phyloP scores from a whole-genome alignment of 2,797 vertebrate species.

The Acanthurus lineatus region DNA sequence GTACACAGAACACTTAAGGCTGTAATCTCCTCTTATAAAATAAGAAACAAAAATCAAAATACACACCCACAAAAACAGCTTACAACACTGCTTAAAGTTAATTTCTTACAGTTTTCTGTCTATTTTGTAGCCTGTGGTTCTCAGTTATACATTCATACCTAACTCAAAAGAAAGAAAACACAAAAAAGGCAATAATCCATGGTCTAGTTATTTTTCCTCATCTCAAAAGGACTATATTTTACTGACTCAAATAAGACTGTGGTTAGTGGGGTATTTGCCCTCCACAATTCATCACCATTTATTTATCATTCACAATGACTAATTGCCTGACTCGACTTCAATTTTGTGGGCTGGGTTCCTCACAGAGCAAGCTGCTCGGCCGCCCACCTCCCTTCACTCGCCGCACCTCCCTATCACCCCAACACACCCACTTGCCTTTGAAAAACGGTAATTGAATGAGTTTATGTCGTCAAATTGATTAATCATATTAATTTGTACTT shows the following conservation, averaged over 20 bases:
- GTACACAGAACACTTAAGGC: not conserved
- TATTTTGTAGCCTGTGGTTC: not conserved
- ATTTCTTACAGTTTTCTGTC: not conserved
- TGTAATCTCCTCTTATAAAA: not conserved
- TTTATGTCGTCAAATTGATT: conserved; percentile 98
- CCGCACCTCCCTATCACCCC: conserved; percentile 84
- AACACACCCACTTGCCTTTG: conserved; percentile 92
- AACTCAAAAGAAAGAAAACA: not conserved
- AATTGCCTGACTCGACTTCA: conserved; percentile 78
- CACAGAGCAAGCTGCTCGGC: conserved; percentile 66
- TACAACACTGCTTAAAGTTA: not conserved
- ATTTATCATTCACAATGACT: conserved; percentile 81
- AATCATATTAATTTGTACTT: conserved; percentile 98
- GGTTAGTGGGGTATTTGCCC: conserved; percentile 42
- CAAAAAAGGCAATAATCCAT: conserved; percentile 1
- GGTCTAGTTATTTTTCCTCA: conserved; percentile 7
- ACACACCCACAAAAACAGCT: not conserved
- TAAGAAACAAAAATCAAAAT: not conserved
- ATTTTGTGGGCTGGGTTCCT: conserved; percentile 74
- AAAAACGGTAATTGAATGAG: conserved; percentile 95
- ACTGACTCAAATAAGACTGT: conserved; percentile 39
- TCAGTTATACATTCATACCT: not conserved
- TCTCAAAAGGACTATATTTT: conserved; percentile 30
- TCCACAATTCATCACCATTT: conserved; percentile 69
- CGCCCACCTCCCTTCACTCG: conserved; percentile 66